Evolutionary conservation across 1,140 invertebrate species (phyloP).

Genomic region (Prorops nasuta): DNA sequence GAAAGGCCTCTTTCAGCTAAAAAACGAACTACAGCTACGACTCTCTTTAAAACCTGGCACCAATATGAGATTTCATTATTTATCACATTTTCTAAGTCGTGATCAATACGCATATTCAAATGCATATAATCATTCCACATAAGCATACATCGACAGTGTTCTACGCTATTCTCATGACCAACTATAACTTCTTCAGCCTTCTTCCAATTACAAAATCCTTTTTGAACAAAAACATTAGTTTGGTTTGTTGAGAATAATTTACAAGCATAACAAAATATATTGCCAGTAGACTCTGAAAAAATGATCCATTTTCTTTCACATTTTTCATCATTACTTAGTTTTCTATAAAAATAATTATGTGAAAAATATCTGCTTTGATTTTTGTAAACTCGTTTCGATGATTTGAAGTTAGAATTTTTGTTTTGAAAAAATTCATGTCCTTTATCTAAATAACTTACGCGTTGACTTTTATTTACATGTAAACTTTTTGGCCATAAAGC

Average conservation of each 20-base stretch:
- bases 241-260: constrained; percentile 11
- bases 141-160: constrained; percentile 5
- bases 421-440: no score
- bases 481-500: no score
- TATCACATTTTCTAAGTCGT: no score
- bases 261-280: constrained; percentile 8
- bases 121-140: no score
- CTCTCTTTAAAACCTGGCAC: background rate
- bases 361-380: no score
- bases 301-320: constrained; percentile 5
- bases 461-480: no score
- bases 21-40: background rate
- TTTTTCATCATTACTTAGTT: constrained; percentile 4
- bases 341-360: no score
- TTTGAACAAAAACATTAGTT: constrained; percentile 2
- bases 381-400: no score
- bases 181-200: background rate
- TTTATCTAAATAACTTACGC: no score
- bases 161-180: constrained; percentile 1
- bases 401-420: no score
- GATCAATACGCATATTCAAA: no score
- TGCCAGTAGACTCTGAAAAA: constrained; percentile 7
- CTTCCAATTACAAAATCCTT: constrained; percentile 12
- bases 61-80: no score
- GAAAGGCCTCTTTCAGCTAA: background rate